A percentile compares a stretch with the other conserved stretches of the same genome.
Evolutionary conservation across 2,888 invertebrate genomes (phyloP).

Genomic region (Zygaena filipendulae): DNA sequence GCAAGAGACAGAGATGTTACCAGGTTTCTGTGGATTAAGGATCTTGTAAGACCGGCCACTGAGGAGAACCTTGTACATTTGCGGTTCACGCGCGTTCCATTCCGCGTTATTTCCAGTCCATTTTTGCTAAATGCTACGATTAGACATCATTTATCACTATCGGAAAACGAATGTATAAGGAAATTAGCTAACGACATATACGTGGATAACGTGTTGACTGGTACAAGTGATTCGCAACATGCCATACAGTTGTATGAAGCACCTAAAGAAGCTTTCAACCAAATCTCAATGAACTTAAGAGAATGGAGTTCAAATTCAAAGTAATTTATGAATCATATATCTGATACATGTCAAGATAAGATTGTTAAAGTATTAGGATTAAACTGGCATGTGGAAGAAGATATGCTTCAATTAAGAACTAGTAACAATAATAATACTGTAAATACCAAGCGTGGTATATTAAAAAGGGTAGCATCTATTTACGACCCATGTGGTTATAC

Average conservation of each 20-base stretch:
- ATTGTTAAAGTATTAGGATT: not conserved
- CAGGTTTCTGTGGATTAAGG: constrained; percentile 2
- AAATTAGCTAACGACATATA: constrained; percentile 8
- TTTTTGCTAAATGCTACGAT: constrained; percentile 16
- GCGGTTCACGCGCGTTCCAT: constrained; percentile 13
- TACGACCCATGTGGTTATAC: too few relatives aligned
- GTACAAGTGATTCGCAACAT: not conserved
- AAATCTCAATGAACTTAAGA: constrained; percentile 12
- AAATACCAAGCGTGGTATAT: too few relatives aligned
- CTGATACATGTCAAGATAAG: not conserved
- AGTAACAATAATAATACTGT: too few relatives aligned
- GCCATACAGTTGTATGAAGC: constrained; percentile 5
- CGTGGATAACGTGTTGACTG: constrained; percentile 15
- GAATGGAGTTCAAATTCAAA: constrained; percentile 10
- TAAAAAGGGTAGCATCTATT: too few relatives aligned
- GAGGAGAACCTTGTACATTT: constrained; percentile 8
- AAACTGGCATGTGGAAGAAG: not conserved
- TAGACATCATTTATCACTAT: constrained; percentile 10
- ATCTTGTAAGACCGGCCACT: not conserved
- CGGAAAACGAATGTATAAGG: not conserved
- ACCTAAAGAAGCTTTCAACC: constrained; percentile 2
- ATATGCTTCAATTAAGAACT: too few relatives aligned
- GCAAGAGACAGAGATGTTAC: constrained; percentile 2
- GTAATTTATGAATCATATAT: constrained; percentile 2
- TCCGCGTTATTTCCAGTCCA: constrained; percentile 15